Evolutionary conservation across 2,797 vertebrate species (phyloP).

Genomic region (Sebastes taczanowskii): DNA sequence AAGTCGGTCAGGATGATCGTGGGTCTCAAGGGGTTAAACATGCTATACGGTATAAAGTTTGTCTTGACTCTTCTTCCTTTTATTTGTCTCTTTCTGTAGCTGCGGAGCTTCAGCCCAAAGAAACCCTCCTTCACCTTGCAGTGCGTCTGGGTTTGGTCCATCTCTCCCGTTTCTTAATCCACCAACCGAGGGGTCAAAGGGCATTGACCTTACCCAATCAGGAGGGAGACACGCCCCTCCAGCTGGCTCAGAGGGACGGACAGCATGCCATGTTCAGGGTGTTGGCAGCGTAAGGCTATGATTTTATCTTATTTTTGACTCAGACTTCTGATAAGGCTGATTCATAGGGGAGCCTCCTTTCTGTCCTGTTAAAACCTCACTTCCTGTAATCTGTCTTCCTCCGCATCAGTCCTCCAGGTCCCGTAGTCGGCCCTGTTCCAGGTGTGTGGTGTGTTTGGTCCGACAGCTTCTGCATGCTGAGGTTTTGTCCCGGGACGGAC

Average conservation of each 20-base stretch:
- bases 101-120: conserved; percentile 72
- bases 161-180: conserved; percentile 83
- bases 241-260: conserved; percentile 79
- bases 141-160: conserved; percentile 84
- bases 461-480: conserved; percentile 73
- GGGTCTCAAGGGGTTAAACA: too few relatives aligned
- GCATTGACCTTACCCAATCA: conserved; percentile 76
- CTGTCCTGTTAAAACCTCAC: background rate
- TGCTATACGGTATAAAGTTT: too few relatives aligned
- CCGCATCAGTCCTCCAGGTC: conserved; percentile 69
- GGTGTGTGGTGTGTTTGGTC: conserved; percentile 80
- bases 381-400: background rate
- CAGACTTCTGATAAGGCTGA: background rate
- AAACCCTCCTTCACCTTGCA: conserved; percentile 85
- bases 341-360: background rate
- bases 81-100: conserved; percentile 35
- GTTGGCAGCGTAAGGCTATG: conserved; percentile 78
- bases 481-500: conserved; percentile 77
- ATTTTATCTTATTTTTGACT: background rate
- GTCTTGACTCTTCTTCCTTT: background rate
- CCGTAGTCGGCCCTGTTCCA: conserved; percentile 56
- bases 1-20: too few relatives aligned
- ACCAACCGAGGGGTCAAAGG: conserved; percentile 79
- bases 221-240: conserved; percentile 81
- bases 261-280: conserved; percentile 69